phyloP scores from a whole-genome alignment of 2,888 invertebrate genomes.

The Epistrophella euchroma region DNA sequence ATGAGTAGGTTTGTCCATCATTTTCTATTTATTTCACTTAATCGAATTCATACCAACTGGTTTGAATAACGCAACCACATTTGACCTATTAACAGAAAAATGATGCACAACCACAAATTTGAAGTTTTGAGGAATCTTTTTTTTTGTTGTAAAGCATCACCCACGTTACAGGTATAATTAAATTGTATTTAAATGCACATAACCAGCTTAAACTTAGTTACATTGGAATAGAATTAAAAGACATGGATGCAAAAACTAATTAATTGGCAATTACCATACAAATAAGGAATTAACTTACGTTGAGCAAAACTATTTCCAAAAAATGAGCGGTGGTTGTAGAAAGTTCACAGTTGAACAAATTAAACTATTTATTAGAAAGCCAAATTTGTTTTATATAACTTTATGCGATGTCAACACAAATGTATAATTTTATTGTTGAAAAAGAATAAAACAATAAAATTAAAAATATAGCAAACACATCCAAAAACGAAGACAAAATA shows the following conservation, averaged over 20 bases:
- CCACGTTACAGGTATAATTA: background rate
- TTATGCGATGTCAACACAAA: slow-evolving; percentile 62
- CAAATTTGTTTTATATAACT: slow-evolving; percentile 54
- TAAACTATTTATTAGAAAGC: slow-evolving; percentile 34
- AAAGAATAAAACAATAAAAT: slow-evolving; percentile 56
- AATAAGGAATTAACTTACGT: slow-evolving; percentile 27
- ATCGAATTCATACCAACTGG: background rate
- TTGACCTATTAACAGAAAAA: slow-evolving; percentile 20
- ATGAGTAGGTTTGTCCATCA: background rate
- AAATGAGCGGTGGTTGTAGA: background rate
- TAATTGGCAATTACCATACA: slow-evolving; percentile 18
- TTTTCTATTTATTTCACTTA: background rate
- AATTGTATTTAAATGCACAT: background rate
- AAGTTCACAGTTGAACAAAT: background rate
- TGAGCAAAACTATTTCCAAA: slow-evolving; percentile 5
- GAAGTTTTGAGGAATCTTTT: background rate
- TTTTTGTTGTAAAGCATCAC: background rate
- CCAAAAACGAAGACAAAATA: slow-evolving; percentile 55
- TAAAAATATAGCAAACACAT: slow-evolving; percentile 19
- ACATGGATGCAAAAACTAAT: slow-evolving; percentile 9
- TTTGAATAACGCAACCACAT: slow-evolving; percentile 8
- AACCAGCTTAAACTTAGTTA: background rate
- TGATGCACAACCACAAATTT: slow-evolving; percentile 11
- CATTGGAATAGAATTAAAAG: background rate
- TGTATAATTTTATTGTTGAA: slow-evolving; percentile 15